phyloP scores from a whole-genome alignment of 53 echinoderm and acorn worm genomes.

The Temnopleurus reevesii region DNA sequence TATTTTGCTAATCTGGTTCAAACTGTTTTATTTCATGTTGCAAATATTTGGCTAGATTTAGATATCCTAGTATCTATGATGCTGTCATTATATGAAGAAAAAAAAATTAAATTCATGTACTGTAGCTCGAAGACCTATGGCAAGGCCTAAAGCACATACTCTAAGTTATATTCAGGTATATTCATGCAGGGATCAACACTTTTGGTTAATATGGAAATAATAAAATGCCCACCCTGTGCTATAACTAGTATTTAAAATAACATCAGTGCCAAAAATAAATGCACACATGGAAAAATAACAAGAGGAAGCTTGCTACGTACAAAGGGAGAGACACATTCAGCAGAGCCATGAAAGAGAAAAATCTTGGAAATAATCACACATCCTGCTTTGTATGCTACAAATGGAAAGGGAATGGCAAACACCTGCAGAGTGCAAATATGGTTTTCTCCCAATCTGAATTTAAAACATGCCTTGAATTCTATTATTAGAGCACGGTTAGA shows the following conservation, averaged over 20 bases:
- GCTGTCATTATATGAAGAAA: too few relatives aligned
- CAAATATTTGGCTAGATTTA: too few relatives aligned
- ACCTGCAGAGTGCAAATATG: conserved; percentile 28
- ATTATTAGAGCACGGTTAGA: conserved; percentile 12
- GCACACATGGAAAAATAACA: background rate
- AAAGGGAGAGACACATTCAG: background rate
- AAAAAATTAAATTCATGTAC: too few relatives aligned
- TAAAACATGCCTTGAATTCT: background rate
- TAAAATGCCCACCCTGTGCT: background rate
- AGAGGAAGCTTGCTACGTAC: background rate
- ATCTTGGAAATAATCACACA: conserved; percentile 14
- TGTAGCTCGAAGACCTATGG: too few relatives aligned
- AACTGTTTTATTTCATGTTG: too few relatives aligned
- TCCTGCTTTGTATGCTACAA: background rate
- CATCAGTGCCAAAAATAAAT: conserved; percentile 6
- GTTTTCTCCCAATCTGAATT: background rate
- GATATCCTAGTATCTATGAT: too few relatives aligned
- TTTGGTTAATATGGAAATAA: too few relatives aligned
- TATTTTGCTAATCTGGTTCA: too few relatives aligned
- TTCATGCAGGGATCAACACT: too few relatives aligned
- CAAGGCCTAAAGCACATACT: too few relatives aligned
- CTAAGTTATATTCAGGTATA: too few relatives aligned
- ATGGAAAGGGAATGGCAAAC: conserved; percentile 26
- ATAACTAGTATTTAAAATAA: background rate
- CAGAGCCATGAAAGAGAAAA: background rate